A percentile compares a stretch with the other conserved stretches of the same genome.
These are phyloP conservation scores for Antheraea mylitta DNA, from an alignment of 1,140 invertebrate species.

Conservation along the genomic window DNA sequence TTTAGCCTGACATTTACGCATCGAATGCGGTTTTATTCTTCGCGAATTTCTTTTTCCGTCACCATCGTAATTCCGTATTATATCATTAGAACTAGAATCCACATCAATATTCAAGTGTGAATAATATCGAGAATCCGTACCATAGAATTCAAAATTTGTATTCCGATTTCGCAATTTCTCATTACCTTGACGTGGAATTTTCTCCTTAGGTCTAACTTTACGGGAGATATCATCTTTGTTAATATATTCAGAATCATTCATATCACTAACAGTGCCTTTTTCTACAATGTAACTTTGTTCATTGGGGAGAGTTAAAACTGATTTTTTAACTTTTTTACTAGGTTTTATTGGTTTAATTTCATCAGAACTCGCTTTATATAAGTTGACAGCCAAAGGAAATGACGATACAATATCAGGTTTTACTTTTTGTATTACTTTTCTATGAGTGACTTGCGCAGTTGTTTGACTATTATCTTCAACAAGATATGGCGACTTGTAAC, in stretches of 20 bases:
- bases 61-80: conserved; percentile 27
- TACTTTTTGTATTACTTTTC: conserved; percentile 43
- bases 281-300: conserved; percentile 38
- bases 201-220: conserved; percentile 39
- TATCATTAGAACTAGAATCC: conserved; percentile 52
- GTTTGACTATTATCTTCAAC: conserved; percentile 41
- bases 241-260: conserved; percentile 60
- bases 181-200: conserved; percentile 10
- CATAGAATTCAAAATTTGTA: background rate
- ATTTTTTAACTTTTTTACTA: conserved; percentile 55
- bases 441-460: conserved; percentile 43
- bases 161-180: background rate
- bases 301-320: conserved; percentile 58
- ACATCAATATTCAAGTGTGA: conserved; percentile 45
- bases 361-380: conserved; percentile 64
- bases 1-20: conserved; percentile 22
- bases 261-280: conserved; percentile 59
- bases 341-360: conserved; percentile 47
- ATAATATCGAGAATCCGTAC: conserved; percentile 44
- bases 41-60: conserved; percentile 7
- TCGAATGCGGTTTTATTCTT: background rate
- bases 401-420: conserved; percentile 42
- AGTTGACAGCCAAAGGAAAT: conserved; percentile 48
- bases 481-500: conserved; percentile 44
- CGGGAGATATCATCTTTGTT: conserved; percentile 29